Percentiles rank a stretch among this genome's conserved stretches.
Evolutionary conservation across 2,113 vertebrate genomes (phyloP).

Genomic region (Siphamia tubifer): DNA sequence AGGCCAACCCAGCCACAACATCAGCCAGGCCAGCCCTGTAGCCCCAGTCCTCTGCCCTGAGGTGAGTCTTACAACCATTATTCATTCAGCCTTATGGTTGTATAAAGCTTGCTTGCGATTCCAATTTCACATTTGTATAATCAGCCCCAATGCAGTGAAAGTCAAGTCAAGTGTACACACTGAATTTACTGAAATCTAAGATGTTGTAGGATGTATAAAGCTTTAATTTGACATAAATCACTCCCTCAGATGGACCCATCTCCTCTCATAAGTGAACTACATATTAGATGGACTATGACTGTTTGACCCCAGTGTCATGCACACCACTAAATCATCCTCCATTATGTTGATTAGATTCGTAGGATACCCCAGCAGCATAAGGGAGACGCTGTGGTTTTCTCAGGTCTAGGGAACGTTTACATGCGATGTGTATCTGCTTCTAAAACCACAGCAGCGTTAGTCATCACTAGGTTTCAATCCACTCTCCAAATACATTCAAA

Average conservation of each 20-base stretch:
- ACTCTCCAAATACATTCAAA: slow-evolving; percentile 10
- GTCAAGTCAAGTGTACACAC: too few relatives aligned
- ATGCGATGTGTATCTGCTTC: not conserved
- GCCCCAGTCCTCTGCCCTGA: slow-evolving; percentile 86
- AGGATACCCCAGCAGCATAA: slow-evolving; percentile 35
- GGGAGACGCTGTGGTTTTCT: slow-evolving; percentile 29
- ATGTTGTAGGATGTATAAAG: not conserved
- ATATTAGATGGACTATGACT: not conserved
- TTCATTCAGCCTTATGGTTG: not conserved
- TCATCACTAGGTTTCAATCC: slow-evolving; percentile 23
- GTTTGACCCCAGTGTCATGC: slow-evolving; percentile 10
- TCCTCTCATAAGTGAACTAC: slow-evolving; percentile 13
- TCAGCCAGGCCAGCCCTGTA: slow-evolving; percentile 74
- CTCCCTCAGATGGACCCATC: not conserved
- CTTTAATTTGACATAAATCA: not conserved
- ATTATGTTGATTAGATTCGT: slow-evolving; percentile 44
- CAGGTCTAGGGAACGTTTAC: not conserved
- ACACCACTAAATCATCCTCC: slow-evolving; percentile 23
- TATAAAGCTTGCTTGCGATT: too few relatives aligned
- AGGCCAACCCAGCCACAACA: slow-evolving; percentile 62
- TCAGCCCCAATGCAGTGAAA: not conserved
- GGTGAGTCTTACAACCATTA: slow-evolving; percentile 73
- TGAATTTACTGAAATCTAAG: too few relatives aligned
- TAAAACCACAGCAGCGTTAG: slow-evolving; percentile 33
- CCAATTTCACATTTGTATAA: not conserved